phyloP scores from a whole-genome alignment of 2,888 invertebrate species.

The Ochropacha duplaris region DNA sequence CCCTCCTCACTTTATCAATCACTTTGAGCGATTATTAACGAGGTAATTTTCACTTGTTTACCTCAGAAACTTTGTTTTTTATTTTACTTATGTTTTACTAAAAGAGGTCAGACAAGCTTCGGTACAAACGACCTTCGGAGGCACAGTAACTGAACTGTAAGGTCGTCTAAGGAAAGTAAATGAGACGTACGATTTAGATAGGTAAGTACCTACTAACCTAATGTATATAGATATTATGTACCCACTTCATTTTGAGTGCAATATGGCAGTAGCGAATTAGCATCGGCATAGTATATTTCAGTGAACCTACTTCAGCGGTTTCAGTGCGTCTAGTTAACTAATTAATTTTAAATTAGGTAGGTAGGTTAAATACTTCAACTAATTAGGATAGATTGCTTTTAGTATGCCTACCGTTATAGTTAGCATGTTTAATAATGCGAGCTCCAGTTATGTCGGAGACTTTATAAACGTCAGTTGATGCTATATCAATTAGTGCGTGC shows the following conservation, averaged over 20 bases:
- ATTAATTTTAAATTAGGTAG: neutral
- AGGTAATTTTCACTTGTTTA: constrained; percentile 25
- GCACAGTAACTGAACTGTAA: constrained; percentile 18
- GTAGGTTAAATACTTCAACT: neutral
- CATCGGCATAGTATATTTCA: neutral
- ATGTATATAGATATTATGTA: neutral
- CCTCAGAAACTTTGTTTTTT: constrained; percentile 16
- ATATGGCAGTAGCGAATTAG: neutral
- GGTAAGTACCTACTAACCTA: neutral
- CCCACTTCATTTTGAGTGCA: neutral
- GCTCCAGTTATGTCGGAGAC: constrained; percentile 30
- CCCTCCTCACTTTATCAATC: constrained; percentile 57
- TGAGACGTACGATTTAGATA: neutral
- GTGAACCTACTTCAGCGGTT: neutral
- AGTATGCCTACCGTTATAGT: too few species aligned
- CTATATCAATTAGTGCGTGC: constrained; percentile 76
- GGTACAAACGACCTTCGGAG: constrained; percentile 18
- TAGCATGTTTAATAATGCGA: constrained; percentile 4
- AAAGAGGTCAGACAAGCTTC: constrained; percentile 6
- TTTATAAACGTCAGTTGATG: constrained; percentile 66
- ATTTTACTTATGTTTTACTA: neutral
- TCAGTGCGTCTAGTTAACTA: neutral
- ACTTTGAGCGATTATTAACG: constrained; percentile 53
- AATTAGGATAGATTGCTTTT: neutral
- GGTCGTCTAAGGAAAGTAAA: constrained; percentile 10